phyloP scores from a whole-genome alignment of 2,797 vertebrate species.

The Luscinia megarhynchos region DNA sequence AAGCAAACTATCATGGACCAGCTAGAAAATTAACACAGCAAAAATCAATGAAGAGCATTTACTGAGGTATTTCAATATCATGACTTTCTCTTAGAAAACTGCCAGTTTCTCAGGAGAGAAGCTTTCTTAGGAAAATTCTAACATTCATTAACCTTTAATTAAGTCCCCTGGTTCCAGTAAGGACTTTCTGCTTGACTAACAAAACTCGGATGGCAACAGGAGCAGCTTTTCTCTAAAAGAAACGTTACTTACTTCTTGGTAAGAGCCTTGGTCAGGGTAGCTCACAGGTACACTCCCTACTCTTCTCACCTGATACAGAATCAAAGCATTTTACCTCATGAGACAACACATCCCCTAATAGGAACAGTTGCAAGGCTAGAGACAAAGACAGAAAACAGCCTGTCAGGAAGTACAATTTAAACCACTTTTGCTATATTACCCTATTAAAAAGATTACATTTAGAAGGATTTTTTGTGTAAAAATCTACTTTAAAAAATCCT shows the following conservation, averaged over 20 bases:
- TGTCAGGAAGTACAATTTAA: background rate
- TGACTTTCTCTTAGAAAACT: background rate
- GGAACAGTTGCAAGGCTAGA: background rate
- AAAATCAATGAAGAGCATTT: background rate
- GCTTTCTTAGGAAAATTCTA: background rate
- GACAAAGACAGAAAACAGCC: background rate
- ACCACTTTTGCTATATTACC: accelerated
- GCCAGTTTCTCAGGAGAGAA: background rate
- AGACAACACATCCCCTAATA: background rate
- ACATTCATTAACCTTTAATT: background rate
- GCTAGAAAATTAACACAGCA: background rate
- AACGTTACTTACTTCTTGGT: background rate
- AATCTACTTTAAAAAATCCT: background rate
- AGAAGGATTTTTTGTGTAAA: background rate
- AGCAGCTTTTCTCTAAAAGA: background rate
- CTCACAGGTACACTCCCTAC: background rate
- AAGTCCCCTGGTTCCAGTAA: background rate
- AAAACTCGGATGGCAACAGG: background rate
- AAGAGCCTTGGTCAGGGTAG: background rate
- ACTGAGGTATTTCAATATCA: background rate
- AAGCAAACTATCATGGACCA: background rate
- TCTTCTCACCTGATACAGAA: background rate
- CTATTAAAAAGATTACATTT: background rate
- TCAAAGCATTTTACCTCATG: accelerated
- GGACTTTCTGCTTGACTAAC: background rate